Evolutionary conservation across 1,140 invertebrate genomes (phyloP).

Genomic region (Procambarus clarkii): DNA sequence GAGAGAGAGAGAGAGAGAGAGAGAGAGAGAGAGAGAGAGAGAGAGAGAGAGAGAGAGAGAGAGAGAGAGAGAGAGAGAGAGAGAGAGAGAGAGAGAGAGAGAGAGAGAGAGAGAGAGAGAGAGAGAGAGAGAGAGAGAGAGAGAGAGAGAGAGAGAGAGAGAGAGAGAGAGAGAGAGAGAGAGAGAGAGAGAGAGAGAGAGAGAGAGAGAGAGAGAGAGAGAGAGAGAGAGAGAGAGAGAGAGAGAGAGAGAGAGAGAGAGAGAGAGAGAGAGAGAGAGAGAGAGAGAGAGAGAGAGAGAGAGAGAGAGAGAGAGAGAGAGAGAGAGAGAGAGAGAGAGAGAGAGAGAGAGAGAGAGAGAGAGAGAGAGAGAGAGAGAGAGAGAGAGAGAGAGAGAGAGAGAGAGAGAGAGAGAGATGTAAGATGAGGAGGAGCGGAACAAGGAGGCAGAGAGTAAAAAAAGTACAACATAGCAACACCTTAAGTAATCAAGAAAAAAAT

Average conservation of each 20-base stretch:
- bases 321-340: neutral
- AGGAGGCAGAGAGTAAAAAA: neutral
- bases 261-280: neutral
- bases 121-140: too few relatives aligned
- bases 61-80: constrained; percentile 3
- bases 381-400: constrained; percentile 35
- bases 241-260: neutral
- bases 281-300: neutral
- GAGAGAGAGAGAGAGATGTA: constrained; percentile 39
- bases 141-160: too few relatives aligned
- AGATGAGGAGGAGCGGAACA: neutral
- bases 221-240: constrained; percentile 24
- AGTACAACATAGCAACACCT: too few relatives aligned
- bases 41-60: constrained; percentile 9
- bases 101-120: neutral
- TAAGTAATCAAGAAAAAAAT: too few relatives aligned
- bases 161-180: constrained; percentile 11
- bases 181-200: constrained; percentile 4
- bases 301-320: neutral
- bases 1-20: too few relatives aligned
- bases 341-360: neutral
- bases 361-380: constrained; percentile 33
- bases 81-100: constrained; percentile 2
- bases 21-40: too few relatives aligned
- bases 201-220: constrained; percentile 19